These are phyloP conservation scores for Coenonympha arcania DNA, from an alignment of 2,888 invertebrate species.

Conservation along the genomic window DNA sequence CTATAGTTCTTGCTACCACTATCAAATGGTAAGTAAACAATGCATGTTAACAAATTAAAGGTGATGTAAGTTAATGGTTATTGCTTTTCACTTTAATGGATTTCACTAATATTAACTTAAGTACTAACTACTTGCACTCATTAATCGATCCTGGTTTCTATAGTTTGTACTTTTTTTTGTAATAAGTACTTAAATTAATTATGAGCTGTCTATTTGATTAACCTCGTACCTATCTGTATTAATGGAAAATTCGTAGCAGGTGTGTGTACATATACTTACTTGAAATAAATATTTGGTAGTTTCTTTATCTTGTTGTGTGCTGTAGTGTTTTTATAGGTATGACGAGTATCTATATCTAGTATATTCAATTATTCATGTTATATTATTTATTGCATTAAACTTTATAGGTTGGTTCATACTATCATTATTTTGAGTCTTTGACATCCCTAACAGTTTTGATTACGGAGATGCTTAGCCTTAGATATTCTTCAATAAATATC, in stretches of 20 bases:
- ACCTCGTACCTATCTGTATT: not conserved
- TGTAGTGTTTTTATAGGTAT: not conserved
- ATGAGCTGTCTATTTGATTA: not conserved
- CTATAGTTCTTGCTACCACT: conserved; percentile 11
- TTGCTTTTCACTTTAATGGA: not conserved
- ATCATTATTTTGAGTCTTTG: not conserved
- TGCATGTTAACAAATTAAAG: not conserved
- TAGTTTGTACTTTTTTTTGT: not conserved
- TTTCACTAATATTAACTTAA: not conserved
- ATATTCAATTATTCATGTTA: no score
- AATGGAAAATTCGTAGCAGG: not conserved
- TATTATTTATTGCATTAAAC: not conserved
- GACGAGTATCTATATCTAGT: no score
- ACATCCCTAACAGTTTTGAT: no score
- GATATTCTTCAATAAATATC: no score
- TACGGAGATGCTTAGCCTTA: no score
- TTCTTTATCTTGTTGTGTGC: not conserved
- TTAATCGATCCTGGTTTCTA: no score
- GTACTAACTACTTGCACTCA: no score
- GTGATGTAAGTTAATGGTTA: not conserved
- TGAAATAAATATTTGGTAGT: no score
- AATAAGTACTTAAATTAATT: not conserved
- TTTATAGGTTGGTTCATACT: not conserved
- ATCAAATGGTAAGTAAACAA: conserved; percentile 21
- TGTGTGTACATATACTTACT: no score